Base-by-base conservation (phyloP, 2,888 invertebrate species). In the Cabera pusaria region DNA sequence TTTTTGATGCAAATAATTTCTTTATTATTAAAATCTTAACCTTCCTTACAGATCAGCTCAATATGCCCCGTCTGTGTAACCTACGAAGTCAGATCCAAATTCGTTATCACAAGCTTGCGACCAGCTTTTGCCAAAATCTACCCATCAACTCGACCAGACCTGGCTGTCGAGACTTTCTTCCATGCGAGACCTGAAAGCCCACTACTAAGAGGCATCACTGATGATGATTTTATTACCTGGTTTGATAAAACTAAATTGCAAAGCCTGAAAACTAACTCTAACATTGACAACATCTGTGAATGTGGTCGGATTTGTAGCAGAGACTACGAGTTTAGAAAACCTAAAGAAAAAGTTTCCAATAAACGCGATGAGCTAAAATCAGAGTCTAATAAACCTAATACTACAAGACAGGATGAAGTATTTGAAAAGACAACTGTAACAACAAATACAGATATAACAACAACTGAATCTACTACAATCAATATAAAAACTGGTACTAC, bases 171-270 rank as follows among this genome's bases (percentile, higher is more conserved):
- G 64, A 90, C 90, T 2, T 92, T 93, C 64, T 93, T 92, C 83
- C 92, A 93, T 37, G 90, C 92, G 0, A 78, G 84, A 52, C 78
- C 85, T 24, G 90, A 90, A n/a, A 92, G 92, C 47, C 90, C 90
- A 5, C 72, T 93, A 16, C 75, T 93, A 0, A 82, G 89, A 55
- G 92, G 91, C 3, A 92, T 92, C 14, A 91, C 92, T 6, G 92
- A 92, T 34, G 93, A 93, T 52, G 93, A 93, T 57, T 85, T 92
- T 8, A 92, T 92, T 14, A 93, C 92, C 1, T 93, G 93, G 93
- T 93, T 93, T 54, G 92, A 92, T 20, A 90, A 90, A 72, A 91
- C 91, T 39, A 89, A 86, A 59, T 64, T 85, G 2, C 83, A 82
- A 1, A 90, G 85, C 47, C 74, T 86, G 1, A 83, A 81, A 54